Conservation (phyloP, 2,888 invertebrate genomes). For the Tinea semifulvella region DNA sequence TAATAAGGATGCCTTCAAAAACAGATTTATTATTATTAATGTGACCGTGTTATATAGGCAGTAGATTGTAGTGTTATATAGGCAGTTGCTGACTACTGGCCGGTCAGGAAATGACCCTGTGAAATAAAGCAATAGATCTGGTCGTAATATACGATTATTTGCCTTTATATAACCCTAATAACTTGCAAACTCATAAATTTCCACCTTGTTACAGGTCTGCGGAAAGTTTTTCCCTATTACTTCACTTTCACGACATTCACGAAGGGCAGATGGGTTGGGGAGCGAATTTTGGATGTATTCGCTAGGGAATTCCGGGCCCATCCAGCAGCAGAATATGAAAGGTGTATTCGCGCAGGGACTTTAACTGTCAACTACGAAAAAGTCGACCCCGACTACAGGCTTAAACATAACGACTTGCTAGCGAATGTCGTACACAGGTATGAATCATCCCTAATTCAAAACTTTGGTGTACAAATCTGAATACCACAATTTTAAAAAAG, state of each 20-base stretch:
- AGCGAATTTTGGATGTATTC: constrained; percentile 91
- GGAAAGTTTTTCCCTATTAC: constrained; percentile 97
- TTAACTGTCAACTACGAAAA: constrained; percentile 93
- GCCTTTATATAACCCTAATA: too few species aligned
- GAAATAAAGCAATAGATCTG: too few species aligned
- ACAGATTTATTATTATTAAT: too few species aligned
- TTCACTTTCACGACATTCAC: constrained; percentile 97
- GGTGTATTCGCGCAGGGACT: constrained; percentile 90
- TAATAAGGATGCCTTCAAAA: too few species aligned
- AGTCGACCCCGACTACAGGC: constrained; percentile 89
- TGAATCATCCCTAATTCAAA: constrained; percentile 15
- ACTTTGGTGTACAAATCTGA: constrained; percentile 17
- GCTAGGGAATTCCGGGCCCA: constrained; percentile 94
- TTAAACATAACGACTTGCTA: constrained; percentile 92
- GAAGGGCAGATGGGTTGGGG: constrained; percentile 96
- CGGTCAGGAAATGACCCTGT: too few species aligned
- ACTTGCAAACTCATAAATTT: too few species aligned
- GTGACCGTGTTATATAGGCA: too few species aligned
- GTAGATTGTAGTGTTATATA: too few species aligned
- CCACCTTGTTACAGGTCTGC: constrained; percentile 71
- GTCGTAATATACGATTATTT: too few species aligned
- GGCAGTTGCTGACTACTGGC: too few species aligned
- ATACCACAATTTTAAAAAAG: too few species aligned
- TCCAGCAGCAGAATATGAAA: constrained; percentile 90
- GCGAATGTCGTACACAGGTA: constrained; percentile 96